Percentiles rank a stretch among this genome's conserved stretches.
These are phyloP conservation scores for Uropsilus gracilis DNA, from an alignment of 2,113 vertebrate species.

Conservation along the genomic window DNA sequence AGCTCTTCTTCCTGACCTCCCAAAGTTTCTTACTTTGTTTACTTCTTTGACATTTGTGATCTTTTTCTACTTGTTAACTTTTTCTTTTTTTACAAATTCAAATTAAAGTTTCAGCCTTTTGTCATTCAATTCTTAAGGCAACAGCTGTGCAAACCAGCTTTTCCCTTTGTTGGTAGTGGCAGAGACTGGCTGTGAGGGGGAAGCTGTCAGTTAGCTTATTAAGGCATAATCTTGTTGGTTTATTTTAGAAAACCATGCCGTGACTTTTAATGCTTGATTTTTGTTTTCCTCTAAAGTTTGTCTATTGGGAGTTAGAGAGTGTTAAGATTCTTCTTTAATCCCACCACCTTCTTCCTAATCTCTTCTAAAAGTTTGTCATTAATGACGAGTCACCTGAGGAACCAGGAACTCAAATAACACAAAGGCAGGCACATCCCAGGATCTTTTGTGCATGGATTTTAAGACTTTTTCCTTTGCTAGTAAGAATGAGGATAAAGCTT, in stretches of 20 bases:
- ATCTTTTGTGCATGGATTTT: constrained; percentile 27
- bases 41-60: background rate
- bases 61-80: background rate
- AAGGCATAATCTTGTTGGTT: constrained; percentile 39
- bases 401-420: background rate
- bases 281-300: constrained; percentile 48
- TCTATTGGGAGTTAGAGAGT: constrained; percentile 1
- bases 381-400: background rate
- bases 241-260: constrained; percentile 32
- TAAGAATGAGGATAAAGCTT: constrained; percentile 8
- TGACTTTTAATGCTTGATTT: constrained; percentile 26
- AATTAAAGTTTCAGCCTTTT: constrained; percentile 67
- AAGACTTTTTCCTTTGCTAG: background rate
- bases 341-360: background rate
- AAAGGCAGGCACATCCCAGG: background rate
- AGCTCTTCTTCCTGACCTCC: background rate
- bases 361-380: constrained; percentile 26
- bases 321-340: constrained; percentile 41
- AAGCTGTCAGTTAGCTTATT: constrained; percentile 34
- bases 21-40: constrained; percentile 14
- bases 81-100: background rate
- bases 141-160: constrained; percentile 71
- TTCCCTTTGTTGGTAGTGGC: constrained; percentile 29
- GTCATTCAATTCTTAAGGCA: constrained; percentile 41
- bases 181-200: background rate